A percentile compares a stretch with the other conserved stretches of the same genome.
Conservation (phyloP, 2,888 invertebrate species). For the Bhutanitis thaidina region DNA sequence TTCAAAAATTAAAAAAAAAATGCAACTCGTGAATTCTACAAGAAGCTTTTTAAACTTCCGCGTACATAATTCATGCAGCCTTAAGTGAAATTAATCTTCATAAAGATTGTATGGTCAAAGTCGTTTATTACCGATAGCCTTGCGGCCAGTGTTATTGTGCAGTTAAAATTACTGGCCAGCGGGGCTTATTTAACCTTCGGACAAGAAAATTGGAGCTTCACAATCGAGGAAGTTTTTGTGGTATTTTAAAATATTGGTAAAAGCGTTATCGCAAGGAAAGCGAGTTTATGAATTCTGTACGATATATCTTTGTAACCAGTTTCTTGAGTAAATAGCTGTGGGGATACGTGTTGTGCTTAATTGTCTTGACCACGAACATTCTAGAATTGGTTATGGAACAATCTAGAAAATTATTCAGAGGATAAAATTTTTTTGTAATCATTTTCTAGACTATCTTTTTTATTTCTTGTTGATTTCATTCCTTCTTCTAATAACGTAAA, state of each 20-base stretch:
- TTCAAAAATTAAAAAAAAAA: too few relatives aligned
- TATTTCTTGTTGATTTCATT: neutral
- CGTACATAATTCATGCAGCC: slow-evolving; percentile 1
- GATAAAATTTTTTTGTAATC: too few relatives aligned
- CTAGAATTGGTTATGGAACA: too few relatives aligned
- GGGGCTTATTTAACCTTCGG: slow-evolving; percentile 1
- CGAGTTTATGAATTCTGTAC: neutral
- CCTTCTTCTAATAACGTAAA: too few relatives aligned
- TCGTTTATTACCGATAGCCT: slow-evolving; percentile 1
- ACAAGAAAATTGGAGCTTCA: neutral
- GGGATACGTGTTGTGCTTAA: neutral
- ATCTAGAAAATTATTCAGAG: too few relatives aligned
- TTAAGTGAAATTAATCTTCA: slow-evolving; percentile 7
- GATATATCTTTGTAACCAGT: neutral
- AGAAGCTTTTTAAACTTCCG: slow-evolving; percentile 13
- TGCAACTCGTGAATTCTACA: neutral
- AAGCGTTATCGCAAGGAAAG: slow-evolving; percentile 3
- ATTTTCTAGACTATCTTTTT: too few relatives aligned
- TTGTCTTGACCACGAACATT: too few relatives aligned
- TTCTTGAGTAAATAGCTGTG: neutral
- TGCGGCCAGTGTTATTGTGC: neutral
- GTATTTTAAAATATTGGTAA: slow-evolving; percentile 1
- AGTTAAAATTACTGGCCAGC: neutral
- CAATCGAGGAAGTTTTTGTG: slow-evolving; percentile 1
- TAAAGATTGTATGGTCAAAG: slow-evolving; percentile 6